Percentiles rank a stretch among this genome's conserved stretches.
phyloP scores from a whole-genome alignment of 2,797 vertebrate genomes.

The Poecilia wingei region DNA sequence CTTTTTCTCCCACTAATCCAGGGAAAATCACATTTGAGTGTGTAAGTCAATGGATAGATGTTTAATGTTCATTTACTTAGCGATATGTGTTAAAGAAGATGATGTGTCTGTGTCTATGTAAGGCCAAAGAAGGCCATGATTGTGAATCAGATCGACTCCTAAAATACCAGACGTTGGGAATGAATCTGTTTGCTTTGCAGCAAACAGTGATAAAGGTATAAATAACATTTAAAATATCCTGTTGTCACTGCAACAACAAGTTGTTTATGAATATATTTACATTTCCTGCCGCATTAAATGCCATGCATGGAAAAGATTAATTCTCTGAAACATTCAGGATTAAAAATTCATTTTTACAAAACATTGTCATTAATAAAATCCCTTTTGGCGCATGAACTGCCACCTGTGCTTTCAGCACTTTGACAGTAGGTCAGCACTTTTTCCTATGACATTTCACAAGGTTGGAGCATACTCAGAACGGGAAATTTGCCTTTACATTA shows the following conservation, averaged over 20 bases:
- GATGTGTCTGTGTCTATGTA: neutral
- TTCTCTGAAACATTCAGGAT: too few relatives aligned
- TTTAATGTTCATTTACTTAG: slow-evolving; percentile 12
- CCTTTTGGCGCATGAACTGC: neutral
- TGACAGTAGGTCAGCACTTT: neutral
- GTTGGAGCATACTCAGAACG: neutral
- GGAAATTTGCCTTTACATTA: neutral
- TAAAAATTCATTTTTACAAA: neutral
- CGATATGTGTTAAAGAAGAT: neutral
- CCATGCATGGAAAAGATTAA: neutral
- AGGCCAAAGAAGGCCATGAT: neutral
- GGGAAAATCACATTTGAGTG: slow-evolving; percentile 27
- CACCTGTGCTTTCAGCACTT: neutral
- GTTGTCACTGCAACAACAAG: neutral
- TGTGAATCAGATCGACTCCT: neutral
- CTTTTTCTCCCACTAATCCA: slow-evolving; percentile 47
- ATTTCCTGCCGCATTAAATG: neutral
- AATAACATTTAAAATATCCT: slow-evolving; percentile 17
- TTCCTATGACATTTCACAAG: neutral
- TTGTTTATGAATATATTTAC: slow-evolving; percentile 18
- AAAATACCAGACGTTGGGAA: neutral
- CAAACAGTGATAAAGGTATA: slow-evolving; percentile 25
- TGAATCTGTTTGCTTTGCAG: slow-evolving; percentile 16
- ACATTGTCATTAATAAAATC: neutral
- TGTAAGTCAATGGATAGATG: slow-evolving; percentile 27